Conservation (phyloP, 2,113 vertebrate species). For the Pteronura brasiliensis region DNA sequence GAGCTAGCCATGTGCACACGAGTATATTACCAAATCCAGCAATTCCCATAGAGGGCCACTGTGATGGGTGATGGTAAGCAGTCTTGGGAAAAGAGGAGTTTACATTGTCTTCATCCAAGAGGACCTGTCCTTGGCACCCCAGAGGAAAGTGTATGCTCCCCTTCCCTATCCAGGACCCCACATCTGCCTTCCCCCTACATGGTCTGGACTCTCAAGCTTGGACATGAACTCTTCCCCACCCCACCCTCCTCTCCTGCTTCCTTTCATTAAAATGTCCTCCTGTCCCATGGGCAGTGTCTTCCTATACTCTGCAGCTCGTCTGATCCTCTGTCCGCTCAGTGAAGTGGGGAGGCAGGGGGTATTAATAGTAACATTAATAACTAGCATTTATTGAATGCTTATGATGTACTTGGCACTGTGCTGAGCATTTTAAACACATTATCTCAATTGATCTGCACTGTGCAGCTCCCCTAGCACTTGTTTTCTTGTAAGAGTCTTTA, state of each 20-base stretch:
- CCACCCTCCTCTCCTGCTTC: neutral
- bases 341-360: neutral
- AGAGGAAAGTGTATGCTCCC: neutral
- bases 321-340: neutral
- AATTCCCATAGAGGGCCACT: neutral
- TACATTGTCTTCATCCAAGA: accelerated
- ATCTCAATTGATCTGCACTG: slow-evolving; percentile 26
- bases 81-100: neutral
- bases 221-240: neutral
- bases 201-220: accelerated
- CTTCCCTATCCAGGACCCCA: too few species aligned
- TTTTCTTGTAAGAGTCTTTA: slow-evolving; percentile 39
- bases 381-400: slow-evolving; percentile 40
- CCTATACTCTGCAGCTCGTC: neutral
- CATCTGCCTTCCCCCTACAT: neutral
- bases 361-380: slow-evolving; percentile 57
- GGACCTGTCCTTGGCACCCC: too few species aligned
- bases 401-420: neutral
- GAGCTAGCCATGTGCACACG: accelerated
- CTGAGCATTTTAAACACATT: slow-evolving; percentile 23
- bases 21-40: neutral
- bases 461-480: neutral
- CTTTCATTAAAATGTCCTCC: neutral
- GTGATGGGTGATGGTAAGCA: accelerated
- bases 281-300: neutral